phyloP scores from a whole-genome alignment of 2,888 invertebrate species.

The Trilocha varians region DNA sequence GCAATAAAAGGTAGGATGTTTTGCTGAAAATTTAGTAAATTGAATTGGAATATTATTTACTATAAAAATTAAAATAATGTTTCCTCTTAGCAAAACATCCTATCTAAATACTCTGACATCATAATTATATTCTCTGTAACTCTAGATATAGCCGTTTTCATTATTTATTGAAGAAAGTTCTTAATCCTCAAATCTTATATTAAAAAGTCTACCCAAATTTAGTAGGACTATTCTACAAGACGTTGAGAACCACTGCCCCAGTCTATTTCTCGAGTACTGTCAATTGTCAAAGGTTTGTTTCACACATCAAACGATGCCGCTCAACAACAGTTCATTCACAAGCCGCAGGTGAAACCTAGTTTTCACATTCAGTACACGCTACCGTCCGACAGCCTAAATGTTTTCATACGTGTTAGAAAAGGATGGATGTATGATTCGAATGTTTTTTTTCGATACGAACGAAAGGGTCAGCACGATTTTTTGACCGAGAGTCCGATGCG shows the following conservation, averaged over 20 bases:
- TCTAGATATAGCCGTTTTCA: too few species aligned
- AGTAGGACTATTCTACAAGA: too few species aligned
- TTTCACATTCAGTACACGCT: slow-evolving; percentile 64
- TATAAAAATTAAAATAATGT: too few species aligned
- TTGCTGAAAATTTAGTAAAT: too few species aligned
- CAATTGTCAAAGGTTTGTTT: slow-evolving; percentile 2
- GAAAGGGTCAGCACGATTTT: slow-evolving; percentile 31
- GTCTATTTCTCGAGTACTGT: background rate
- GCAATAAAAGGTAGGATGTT: too few species aligned
- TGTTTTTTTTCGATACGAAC: slow-evolving; percentile 13
- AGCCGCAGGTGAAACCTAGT: slow-evolving; percentile 57
- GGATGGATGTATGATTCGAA: slow-evolving; percentile 20
- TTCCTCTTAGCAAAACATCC: too few species aligned
- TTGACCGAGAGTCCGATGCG: slow-evolving; percentile 42
- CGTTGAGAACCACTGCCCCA: background rate
- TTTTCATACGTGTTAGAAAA: slow-evolving; percentile 32
- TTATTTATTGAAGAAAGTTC: too few species aligned
- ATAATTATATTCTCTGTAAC: too few species aligned
- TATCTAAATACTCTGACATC: too few species aligned
- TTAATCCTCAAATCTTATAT: too few species aligned
- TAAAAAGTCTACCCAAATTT: too few species aligned
- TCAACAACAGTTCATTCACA: slow-evolving; percentile 41
- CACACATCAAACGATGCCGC: slow-evolving; percentile 36
- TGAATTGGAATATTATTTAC: too few species aligned
- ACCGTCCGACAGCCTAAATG: slow-evolving; percentile 37